Evolutionary conservation across 2,113 vertebrate species (phyloP).

Genomic region (Capreolus pygargus): DNA sequence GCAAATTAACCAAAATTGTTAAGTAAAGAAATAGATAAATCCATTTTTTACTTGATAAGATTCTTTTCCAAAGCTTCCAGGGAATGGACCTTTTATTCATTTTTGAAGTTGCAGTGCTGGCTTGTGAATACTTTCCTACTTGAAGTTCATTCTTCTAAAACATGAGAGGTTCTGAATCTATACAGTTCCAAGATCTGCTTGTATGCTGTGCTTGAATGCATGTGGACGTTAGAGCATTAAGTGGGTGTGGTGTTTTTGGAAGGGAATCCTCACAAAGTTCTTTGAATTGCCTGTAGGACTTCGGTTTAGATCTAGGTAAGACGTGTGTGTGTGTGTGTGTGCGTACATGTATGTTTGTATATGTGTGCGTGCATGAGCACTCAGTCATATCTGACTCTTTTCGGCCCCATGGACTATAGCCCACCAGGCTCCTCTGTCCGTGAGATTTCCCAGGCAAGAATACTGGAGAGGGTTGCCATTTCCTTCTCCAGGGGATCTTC

Average conservation of each 20-base stretch:
- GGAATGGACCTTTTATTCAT: neutral
- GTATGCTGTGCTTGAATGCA: neutral
- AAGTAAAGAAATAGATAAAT: neutral
- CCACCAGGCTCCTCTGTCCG: neutral
- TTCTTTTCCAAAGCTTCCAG: neutral
- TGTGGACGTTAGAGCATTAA: neutral
- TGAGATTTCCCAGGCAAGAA: neutral
- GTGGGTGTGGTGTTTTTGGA: neutral
- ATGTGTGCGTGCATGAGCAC: neutral
- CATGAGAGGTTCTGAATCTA: neutral
- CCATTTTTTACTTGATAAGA: neutral
- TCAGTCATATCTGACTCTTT: neutral
- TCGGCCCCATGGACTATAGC: neutral
- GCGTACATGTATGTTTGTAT: neutral
- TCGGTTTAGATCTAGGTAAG: neutral
- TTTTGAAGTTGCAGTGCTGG: neutral
- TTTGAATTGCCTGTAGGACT: neutral
- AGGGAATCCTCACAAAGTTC: neutral
- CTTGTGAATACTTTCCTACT: neutral
- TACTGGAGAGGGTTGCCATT: neutral
- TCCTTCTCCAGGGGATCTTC: neutral
- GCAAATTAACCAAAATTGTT: conserved; percentile 17
- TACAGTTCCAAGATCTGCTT: neutral
- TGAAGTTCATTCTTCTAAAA: neutral
- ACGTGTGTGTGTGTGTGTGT: neutral